Percentiles rank a stretch among this genome's conserved stretches.
phyloP scores from a whole-genome alignment of 2,888 invertebrate genomes.

The Venustoraphidia nigricollis region DNA sequence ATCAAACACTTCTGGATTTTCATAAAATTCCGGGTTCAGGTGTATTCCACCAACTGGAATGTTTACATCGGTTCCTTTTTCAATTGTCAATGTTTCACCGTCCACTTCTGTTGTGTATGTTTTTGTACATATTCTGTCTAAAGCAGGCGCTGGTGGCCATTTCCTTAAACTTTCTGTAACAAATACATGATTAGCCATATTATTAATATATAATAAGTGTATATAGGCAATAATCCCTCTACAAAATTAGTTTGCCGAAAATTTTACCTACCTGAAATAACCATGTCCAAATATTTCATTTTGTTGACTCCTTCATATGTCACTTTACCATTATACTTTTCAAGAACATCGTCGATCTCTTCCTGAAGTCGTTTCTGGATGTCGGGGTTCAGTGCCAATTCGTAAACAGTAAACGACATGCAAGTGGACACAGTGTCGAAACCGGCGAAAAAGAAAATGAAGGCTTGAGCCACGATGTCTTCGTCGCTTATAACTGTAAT shows the following conservation, averaged over 20 bases:
- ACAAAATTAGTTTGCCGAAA: background rate
- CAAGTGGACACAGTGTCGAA: slow-evolving; percentile 31
- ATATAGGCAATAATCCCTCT: too few relatives aligned
- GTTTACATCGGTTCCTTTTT: slow-evolving; percentile 30
- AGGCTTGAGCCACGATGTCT: slow-evolving; percentile 39
- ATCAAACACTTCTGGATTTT: slow-evolving; percentile 34
- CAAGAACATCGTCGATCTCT: slow-evolving; percentile 35
- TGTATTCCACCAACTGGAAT: slow-evolving; percentile 36
- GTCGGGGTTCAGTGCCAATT: slow-evolving; percentile 40
- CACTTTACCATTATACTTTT: slow-evolving; percentile 25
- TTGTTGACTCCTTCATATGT: slow-evolving; percentile 31
- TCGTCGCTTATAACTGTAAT: slow-evolving; percentile 20
- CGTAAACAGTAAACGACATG: slow-evolving; percentile 35
- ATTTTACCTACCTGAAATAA: slow-evolving; percentile 28
- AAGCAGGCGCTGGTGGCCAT: slow-evolving; percentile 29
- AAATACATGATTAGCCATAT: too few relatives aligned
- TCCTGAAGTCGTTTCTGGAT: slow-evolving; percentile 34
- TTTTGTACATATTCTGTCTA: slow-evolving; percentile 34
- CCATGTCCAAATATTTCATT: slow-evolving; percentile 40
- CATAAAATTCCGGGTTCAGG: slow-evolving; percentile 36
- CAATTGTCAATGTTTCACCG: slow-evolving; percentile 18
- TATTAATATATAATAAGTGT: too few relatives aligned
- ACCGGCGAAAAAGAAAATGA: slow-evolving; percentile 35
- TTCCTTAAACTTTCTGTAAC: slow-evolving; percentile 26
- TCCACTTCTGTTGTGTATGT: slow-evolving; percentile 30